Percentiles rank a stretch among this genome's conserved stretches.
Conservation (phyloP, 2,797 vertebrate species). For the Fratercula arctica region DNA sequence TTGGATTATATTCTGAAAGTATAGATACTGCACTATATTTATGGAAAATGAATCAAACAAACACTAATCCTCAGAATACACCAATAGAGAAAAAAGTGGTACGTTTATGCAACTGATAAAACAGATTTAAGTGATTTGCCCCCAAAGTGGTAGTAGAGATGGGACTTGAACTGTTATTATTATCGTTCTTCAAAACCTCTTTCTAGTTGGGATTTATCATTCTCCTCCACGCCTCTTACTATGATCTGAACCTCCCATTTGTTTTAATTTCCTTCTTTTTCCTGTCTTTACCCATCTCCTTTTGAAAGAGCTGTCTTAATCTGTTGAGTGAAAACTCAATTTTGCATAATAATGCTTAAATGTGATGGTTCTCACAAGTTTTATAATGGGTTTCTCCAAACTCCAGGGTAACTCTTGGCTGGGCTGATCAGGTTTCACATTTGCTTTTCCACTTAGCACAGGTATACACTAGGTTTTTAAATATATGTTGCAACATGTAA, state of each 20-base stretch:
- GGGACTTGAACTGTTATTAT: background rate
- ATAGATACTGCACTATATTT: background rate
- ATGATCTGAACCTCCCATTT: background rate
- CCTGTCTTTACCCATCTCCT: background rate
- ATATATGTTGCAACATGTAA: background rate
- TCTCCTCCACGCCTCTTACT: background rate
- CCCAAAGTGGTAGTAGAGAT: background rate
- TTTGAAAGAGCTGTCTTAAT: background rate
- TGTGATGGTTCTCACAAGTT: background rate
- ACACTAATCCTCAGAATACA: background rate
- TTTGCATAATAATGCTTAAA: background rate
- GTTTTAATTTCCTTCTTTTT: conserved; percentile 15
- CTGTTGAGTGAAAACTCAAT: background rate
- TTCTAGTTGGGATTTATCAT: background rate
- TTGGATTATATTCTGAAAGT: background rate
- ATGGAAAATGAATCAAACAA: background rate
- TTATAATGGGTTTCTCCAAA: background rate
- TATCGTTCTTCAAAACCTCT: background rate
- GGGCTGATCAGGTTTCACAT: background rate
- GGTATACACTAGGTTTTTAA: background rate
- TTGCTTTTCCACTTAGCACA: background rate
- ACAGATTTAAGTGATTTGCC: background rate
- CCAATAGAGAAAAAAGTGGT: background rate
- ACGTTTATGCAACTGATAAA: background rate
- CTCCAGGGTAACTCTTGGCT: background rate